These are phyloP conservation scores for Pseudomyrmex concolor DNA, from an alignment of 1,140 invertebrate genomes.

Conservation along the genomic window DNA sequence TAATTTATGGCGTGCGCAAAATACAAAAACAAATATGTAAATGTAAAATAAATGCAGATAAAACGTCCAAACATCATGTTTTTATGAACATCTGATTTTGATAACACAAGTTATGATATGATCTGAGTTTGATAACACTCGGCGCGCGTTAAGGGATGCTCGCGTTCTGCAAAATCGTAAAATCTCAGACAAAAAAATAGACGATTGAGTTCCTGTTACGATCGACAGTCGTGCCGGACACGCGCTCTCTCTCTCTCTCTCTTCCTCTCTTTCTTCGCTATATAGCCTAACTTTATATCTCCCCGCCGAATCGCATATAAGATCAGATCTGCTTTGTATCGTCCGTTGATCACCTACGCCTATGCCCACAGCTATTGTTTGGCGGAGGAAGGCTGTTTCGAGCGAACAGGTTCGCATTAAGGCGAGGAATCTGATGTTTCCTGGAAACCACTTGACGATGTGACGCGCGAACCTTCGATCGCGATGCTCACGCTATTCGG, in stretches of 20 bases:
- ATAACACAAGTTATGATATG: neutral
- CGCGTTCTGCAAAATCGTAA: constrained; percentile 27
- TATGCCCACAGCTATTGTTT: constrained; percentile 68
- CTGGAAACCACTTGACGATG: constrained; percentile 67
- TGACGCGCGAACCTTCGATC: constrained; percentile 64
- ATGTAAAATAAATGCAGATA: neutral
- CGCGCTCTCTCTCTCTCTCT: neutral
- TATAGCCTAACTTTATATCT: constrained; percentile 42
- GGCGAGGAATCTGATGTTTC: constrained; percentile 67
- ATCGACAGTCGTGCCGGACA: constrained; percentile 24
- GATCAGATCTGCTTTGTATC: constrained; percentile 66
- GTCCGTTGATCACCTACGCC: constrained; percentile 70
- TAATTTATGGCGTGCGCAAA: neutral
- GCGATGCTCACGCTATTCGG: constrained; percentile 67
- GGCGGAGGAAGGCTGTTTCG: constrained; percentile 70
- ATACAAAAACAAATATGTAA: neutral
- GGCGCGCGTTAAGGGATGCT: neutral
- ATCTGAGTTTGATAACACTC: neutral
- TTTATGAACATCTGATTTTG: neutral
- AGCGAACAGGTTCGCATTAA: constrained; percentile 70
- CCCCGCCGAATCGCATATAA: constrained; percentile 61
- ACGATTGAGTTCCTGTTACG: constrained; percentile 15
- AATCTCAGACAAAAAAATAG: neutral
- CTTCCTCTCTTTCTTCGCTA: neutral
- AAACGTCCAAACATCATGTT: neutral